Evolutionary conservation across 2,888 invertebrate species (phyloP).

Genomic region (Sinohyriopsis cumingii): DNA sequence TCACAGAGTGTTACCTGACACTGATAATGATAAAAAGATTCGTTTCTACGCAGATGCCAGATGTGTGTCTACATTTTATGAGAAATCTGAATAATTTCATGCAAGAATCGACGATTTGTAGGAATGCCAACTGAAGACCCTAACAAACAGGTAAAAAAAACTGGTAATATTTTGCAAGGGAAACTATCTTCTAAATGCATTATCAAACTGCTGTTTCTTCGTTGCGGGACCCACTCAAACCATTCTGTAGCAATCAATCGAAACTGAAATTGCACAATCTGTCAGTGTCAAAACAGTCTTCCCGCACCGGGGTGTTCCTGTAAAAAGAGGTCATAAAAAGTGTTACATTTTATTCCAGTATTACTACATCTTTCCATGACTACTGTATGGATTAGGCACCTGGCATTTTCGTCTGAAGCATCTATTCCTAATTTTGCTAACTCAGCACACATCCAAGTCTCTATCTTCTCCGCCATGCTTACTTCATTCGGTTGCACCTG

Average conservation of each 20-base stretch:
- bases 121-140: too few species aligned
- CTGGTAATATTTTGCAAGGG: too few species aligned
- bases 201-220: too few species aligned
- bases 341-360: neutral
- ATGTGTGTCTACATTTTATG: too few species aligned
- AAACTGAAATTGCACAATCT: neutral
- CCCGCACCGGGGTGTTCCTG: neutral
- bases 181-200: too few species aligned
- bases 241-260: neutral
- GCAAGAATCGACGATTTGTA: too few species aligned
- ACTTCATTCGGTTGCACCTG: neutral
- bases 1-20: too few species aligned
- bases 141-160: too few species aligned
- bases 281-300: too few species aligned
- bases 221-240: neutral
- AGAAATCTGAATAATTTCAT: too few species aligned
- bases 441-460: conserved; percentile 65
- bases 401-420: conserved; percentile 63
- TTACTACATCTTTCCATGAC: neutral
- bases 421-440: conserved; percentile 63
- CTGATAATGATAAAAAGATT: too few species aligned
- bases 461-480: conserved; percentile 61
- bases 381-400: conserved; percentile 38
- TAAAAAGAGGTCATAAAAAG: neutral
- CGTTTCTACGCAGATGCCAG: too few species aligned